Base-by-base conservation (phyloP, 2,888 invertebrate genomes). In the Epinotia nisella region DNA sequence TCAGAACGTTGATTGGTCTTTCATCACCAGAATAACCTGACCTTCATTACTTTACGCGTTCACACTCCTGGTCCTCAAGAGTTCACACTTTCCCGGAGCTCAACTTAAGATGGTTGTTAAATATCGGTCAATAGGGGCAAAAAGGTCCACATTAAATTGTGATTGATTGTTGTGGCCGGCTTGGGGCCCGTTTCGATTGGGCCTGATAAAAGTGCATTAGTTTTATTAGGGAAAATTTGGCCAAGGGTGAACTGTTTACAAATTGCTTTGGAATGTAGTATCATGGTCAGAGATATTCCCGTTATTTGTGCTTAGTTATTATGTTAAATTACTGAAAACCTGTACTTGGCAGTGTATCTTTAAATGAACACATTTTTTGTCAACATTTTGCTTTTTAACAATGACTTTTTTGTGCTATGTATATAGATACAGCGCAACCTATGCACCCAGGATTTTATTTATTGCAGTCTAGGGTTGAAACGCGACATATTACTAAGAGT, bases 121-220 rank as follows among this genome's bases (percentile, higher is more conserved):
- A 83, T 83, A 81, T 83, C 83, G 82, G 81, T 81, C 85, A 86
- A 86, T 85, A 82, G 85, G 85, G 87, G 85, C 74, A 83, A 81
- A 84, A 84, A 87, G 87, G 86, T 79, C 79, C 79, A 81, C 82
- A 85, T 86, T 90, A 81, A 82, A 92, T 92, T 90, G 90, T 91
- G 91, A 92, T 91, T 89, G 91, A 92, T 91, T 84, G 84, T 82
- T 76, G 76, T 73, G 68, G 72, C 66, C 66, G 70, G 78, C 78
- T 13, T 85, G 84, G 88, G 89, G 89, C 87, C 90, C 90, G 77
- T 84, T 87, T 87, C 81, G 89, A 83, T 84, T 81, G 81, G 77
- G 60, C 74, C 76, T 77, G 80, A 90, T 90, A 90, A 86, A 83
- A 71, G 76, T 76, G 81, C 88, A 90, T 90, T 91, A 88, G 84